phyloP scores from a whole-genome alignment of 2,888 invertebrate genomes.

The Lissonota sp. region DNA sequence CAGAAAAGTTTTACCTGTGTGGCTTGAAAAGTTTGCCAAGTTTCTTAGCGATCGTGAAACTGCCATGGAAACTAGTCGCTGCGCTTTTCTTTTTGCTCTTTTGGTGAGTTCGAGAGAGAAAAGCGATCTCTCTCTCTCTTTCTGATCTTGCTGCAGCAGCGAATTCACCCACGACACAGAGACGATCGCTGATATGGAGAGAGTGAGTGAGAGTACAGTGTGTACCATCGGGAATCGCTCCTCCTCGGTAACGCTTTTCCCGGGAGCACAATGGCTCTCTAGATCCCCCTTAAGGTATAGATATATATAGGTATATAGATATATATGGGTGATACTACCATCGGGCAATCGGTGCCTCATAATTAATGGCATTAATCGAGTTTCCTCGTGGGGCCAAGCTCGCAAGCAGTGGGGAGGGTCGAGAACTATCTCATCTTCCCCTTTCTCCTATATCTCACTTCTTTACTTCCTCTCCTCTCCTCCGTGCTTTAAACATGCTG shows the following conservation, averaged over 20 bases:
- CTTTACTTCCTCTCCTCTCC: constrained; percentile 14
- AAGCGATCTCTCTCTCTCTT: constrained; percentile 30
- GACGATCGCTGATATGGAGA: not conserved
- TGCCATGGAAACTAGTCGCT: constrained; percentile 54
- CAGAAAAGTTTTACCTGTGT: constrained; percentile 72
- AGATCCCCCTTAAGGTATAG: constrained; percentile 35
- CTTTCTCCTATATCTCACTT: constrained; percentile 22
- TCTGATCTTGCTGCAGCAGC: constrained; percentile 42
- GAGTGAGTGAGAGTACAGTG: constrained; percentile 2
- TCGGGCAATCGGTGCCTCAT: constrained; percentile 64
- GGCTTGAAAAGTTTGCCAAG: constrained; percentile 56
- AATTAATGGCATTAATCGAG: constrained; percentile 68
- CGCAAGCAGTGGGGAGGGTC: constrained; percentile 31
- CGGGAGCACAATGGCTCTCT: constrained; percentile 59
- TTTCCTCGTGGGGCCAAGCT: constrained; percentile 52
- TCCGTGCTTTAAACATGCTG: too few relatives aligned
- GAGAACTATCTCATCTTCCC: constrained; percentile 15
- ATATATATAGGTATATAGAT: not conserved
- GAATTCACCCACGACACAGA: constrained; percentile 40
- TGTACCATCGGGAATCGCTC: constrained; percentile 36
- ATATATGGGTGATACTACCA: not conserved
- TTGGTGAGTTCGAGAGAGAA: constrained; percentile 6
- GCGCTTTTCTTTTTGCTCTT: constrained; percentile 13
- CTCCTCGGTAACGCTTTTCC: constrained; percentile 59
- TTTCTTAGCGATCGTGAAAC: constrained; percentile 62